These are phyloP conservation scores for Glossosoma conforme DNA, from an alignment of 1,140 invertebrate genomes.

Conservation along the genomic window DNA sequence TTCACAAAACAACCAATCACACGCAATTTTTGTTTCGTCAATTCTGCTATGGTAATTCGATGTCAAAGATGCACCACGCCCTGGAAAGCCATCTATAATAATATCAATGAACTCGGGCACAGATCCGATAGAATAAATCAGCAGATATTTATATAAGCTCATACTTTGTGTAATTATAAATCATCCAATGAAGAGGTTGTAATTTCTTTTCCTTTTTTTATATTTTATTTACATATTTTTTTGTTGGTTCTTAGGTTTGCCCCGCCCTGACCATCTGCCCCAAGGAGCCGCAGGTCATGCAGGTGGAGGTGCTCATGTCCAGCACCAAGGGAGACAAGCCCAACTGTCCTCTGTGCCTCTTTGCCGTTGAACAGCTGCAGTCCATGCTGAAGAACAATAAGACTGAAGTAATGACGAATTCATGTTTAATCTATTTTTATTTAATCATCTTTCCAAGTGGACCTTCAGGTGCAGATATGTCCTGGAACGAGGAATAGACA, in stretches of 20 bases:
- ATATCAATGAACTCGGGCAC: no score
- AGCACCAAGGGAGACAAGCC: constrained; percentile 52
- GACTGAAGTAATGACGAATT: constrained; percentile 66
- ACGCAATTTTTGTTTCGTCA: no score
- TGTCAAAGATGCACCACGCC: no score
- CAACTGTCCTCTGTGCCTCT: constrained; percentile 74
- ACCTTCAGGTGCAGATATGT: no score
- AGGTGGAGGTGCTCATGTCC: constrained; percentile 52
- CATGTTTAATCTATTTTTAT: no score
- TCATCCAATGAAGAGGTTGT: neutral
- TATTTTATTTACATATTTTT: neutral
- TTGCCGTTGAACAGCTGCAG: constrained; percentile 69
- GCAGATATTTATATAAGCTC: neutral
- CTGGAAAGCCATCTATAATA: no score
- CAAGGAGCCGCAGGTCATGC: constrained; percentile 39
- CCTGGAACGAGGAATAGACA: no score
- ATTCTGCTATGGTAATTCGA: no score
- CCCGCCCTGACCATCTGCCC: constrained; percentile 57
- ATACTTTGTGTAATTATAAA: neutral
- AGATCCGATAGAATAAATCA: no score
- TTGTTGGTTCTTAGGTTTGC: constrained; percentile 52
- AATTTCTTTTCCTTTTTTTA: neutral
- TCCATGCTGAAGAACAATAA: constrained; percentile 62
- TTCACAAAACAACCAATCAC: no score
- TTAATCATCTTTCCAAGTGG: no score